Evolutionary conservation across 2,888 invertebrate species (phyloP), one percentile per base, ranked within the genome.

Genomic region (Eupithecia vulgata): DNA sequence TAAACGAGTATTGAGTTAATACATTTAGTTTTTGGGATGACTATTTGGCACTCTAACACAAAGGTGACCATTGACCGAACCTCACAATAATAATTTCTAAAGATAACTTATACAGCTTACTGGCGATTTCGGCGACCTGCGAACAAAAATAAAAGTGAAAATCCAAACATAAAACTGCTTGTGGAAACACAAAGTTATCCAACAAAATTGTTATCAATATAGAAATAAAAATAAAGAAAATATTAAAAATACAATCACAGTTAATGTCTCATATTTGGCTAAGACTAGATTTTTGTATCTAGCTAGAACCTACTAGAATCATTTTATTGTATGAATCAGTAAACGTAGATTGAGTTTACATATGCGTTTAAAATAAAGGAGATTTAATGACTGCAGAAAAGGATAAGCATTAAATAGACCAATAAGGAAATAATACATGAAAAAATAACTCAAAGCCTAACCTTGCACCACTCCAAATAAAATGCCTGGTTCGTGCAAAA

Each of bases 81-180:
- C 81, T 83, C 83, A 84, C 81, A 83, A 86, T 83, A 72, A 84
- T 72, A 76, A 64, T 75, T 78, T 85, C 83, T 88, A 87, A 87
- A 86, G 80, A 82, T 83, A 76, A 81, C 76, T 90, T 93, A 94
- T 2, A n/a, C n/a, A n/a, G 48, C 77, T 90, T 93, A 94, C 87
- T 94, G 94, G 83, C 93, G 94, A 91, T 91, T 93, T 82, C 94
- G 86, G 90, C 94, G 94, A 87, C 92, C 94, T 94, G 92, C 0
- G 86, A 89, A 76, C 71, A 68, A 82, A 81, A 81, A 45, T 45
- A 2, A 15, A 48, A 12, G 12, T 40, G 1, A 37, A 21, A 65
- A 21, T 64, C 7, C 5, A n/a, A n/a, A 48, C n/a, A 48, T n/a
- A n/a, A 48, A 45, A 1, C 2, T 48, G 4, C 7, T 8, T 48